These are phyloP conservation scores for Galeopterus variegatus DNA, from an alignment of 2,113 vertebrate genomes.

Conservation along the genomic window DNA sequence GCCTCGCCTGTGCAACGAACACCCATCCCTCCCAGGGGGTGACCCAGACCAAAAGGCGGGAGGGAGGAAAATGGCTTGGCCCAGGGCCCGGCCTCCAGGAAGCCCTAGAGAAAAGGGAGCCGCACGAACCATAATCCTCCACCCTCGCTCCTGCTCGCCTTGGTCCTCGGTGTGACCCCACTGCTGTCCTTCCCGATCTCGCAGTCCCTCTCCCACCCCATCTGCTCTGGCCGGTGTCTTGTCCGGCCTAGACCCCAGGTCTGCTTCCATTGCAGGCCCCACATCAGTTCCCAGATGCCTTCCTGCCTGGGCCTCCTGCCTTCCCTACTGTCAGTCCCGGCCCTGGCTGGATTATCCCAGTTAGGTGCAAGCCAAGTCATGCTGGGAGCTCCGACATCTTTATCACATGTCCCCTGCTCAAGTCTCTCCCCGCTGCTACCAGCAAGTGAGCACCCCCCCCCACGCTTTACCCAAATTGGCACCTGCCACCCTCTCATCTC, in stretches of 20 bases:
- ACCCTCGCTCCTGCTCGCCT: not conserved
- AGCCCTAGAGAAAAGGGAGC: not conserved
- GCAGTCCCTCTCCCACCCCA: not conserved
- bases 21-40: accelerated
- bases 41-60: not conserved
- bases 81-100: not conserved
- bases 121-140: accelerated
- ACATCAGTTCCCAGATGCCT: not conserved
- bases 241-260: not conserved
- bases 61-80: not conserved
- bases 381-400: too few species aligned
- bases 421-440: accelerated
- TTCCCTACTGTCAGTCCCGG: not conserved
- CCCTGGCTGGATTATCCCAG: not conserved
- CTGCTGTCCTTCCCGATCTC: too few species aligned
- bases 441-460: not conserved
- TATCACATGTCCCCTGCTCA: accelerated
- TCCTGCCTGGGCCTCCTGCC: not conserved
- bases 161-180: accelerated
- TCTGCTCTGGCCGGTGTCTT: not conserved
- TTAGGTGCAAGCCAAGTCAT: not conserved
- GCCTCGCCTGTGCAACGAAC: not conserved
- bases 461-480: not conserved
- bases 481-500: not conserved
- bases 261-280: not conserved